Evolutionary conservation across 2,888 invertebrate species (phyloP), one percentile per base, ranked within the genome.

Genomic region (Molorchus minor): DNA sequence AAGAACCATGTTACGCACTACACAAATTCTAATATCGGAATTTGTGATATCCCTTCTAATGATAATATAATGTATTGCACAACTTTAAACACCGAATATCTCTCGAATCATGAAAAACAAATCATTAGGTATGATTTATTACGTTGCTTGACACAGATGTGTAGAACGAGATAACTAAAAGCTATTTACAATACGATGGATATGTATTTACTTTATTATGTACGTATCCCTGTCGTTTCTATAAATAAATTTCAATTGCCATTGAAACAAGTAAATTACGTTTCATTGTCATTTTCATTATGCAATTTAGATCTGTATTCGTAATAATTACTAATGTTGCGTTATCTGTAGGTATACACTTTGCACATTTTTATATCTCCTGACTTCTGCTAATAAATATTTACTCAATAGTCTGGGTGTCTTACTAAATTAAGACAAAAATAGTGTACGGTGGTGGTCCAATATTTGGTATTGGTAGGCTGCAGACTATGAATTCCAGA

Each of bases 261-360:
- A 41, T 41, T 52, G 52, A 41, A 40, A 25, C 29, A 52, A 52
- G 52, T 52, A 52, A 55, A 55, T 55, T 55, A 38, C 16, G 45
- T 55, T 55, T 55, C 55, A 55, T 55, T 55, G 55, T 55, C 55
- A 46, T 55, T 44, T 55, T 40, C 55, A 46, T 55, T 55, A 55
- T 55, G 55, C 38, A 55, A 55, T 55, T 55, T 45, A 55, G 55
- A 45, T 30, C 29, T 30, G 16, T 30, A 5, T 52, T 41, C 52
- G 52, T 36, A 52, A 52, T 52, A 52, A 40, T 17, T 19, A 30
- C 19, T 8, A 7, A 41, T 52, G 41, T 41, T 40, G 40, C 41
- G 33, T 52, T 36, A 41, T 52, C 13, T 47, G 29, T 5, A 5
- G 12, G n/a, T 36, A n/a, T n/a, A n/a, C n/a, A n/a, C n/a, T n/a